Evolutionary conservation across 2,113 vertebrate genomes (phyloP), one percentile per base, ranked within the genome.

Genomic region (Dasyornis broadbenti): DNA sequence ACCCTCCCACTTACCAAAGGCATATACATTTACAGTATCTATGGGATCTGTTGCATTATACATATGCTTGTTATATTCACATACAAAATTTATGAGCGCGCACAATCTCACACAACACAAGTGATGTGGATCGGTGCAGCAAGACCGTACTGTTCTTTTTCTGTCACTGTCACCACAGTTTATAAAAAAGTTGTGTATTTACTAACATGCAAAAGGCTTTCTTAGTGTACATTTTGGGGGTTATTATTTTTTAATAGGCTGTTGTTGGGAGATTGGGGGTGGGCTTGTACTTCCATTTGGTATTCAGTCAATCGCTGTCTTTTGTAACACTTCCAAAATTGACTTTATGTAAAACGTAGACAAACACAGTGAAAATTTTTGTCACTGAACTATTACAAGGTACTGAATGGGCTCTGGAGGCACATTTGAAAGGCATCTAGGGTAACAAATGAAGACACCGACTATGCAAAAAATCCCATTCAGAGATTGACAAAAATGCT

Each of bases 1-100:
- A 94, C 96, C 97, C 97, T 97, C 96, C 97, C 96, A 95, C 96
- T 96, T 97, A 97, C 95, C 94, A 78, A 96, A 96, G 35, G 83
- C 97, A 97, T 97, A 96, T 96, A 96, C 97, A 96, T 96, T 96
- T 96, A 97, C 97, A 94, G 95, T 96, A 97, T 97, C 95, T 97
- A 96, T 96, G 97, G 89, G 96, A 96, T 96, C 93, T 97, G 94
- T 97, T 97, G 96, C 97, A 95, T 97, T 94, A 96, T 93, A 95
- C 84, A 71, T 96, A 91, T 92, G 82, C 82, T 95, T 86, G 89
- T 91, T 96, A 94, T 71, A 93, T 91, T 90, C 86, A 86, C 78
- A 80, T 93, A 85, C 82, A 95, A 83, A 95, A 96, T 94, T 96
- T 85, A 95, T 97, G 94, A 91, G 91, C 69, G 39, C 91, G 73